Evolutionary conservation across 2,888 invertebrate genomes (phyloP).

Genomic region (Drosophila mayaguana): DNA sequence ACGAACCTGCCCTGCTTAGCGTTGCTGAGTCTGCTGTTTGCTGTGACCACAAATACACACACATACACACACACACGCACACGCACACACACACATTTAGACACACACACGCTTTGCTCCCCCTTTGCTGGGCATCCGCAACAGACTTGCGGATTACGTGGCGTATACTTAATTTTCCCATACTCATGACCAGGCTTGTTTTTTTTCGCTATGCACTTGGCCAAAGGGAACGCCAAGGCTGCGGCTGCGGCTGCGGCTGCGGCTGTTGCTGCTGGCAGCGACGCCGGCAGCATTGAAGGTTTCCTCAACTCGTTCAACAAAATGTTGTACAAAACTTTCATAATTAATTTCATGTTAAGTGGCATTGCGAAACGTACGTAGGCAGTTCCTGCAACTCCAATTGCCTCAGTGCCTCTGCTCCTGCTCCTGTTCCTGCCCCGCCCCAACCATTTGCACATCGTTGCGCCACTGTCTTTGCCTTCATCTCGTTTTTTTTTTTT

Average conservation of each 20-base stretch:
- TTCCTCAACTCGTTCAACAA: constrained; percentile 79
- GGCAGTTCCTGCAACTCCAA: constrained; percentile 30
- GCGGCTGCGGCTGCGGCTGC: constrained; percentile 11
- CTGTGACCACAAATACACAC: constrained; percentile 41
- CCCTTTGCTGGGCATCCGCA: constrained; percentile 48
- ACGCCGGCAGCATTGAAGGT: constrained; percentile 49
- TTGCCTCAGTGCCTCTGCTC: background rate
- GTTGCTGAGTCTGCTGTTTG: constrained; percentile 37
- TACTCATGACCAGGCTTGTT: constrained; percentile 63
- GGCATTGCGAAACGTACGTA: constrained; percentile 70
- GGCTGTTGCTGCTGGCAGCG: constrained; percentile 7
- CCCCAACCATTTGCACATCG: constrained; percentile 23
- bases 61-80: constrained; percentile 23
- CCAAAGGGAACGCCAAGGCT: constrained; percentile 21
- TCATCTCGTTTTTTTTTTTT: constrained; percentile 22
- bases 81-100: constrained; percentile 18
- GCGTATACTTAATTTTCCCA: constrained; percentile 75
- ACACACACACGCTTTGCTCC: constrained; percentile 11
- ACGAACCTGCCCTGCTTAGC: constrained; percentile 41
- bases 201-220: constrained; percentile 30
- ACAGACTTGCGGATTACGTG: constrained; percentile 71
- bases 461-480: constrained; percentile 25
- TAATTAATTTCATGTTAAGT: constrained; percentile 81
- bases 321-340: constrained; percentile 80
- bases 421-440: background rate